A percentile compares a stretch with the other conserved stretches of the same genome.
phyloP scores from a whole-genome alignment of 2,888 invertebrate genomes.

The Charanyca ferruginea region DNA sequence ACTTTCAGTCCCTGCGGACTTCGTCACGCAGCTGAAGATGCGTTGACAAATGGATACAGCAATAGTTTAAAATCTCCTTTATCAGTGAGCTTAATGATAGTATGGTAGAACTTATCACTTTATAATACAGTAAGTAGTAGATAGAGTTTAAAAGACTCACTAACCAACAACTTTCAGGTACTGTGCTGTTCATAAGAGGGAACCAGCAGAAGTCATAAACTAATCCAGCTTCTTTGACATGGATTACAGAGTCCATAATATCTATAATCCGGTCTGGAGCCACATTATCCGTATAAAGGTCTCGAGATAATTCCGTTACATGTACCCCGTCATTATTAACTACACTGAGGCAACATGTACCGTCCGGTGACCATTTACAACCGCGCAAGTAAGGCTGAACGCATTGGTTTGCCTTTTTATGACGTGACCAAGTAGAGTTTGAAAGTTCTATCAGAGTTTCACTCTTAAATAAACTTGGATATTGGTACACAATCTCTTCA shows the following conservation, averaged over 20 bases:
- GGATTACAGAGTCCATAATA: constrained; percentile 87
- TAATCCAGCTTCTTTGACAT: constrained; percentile 94
- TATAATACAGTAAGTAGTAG: not conserved
- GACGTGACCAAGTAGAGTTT: constrained; percentile 90
- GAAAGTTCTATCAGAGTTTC: constrained; percentile 89
- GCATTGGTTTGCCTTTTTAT: constrained; percentile 74
- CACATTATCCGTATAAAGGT: constrained; percentile 92
- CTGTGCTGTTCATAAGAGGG: constrained; percentile 96
- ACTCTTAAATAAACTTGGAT: constrained; percentile 80
- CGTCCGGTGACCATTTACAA: constrained; percentile 97
- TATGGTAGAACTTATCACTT: not conserved
- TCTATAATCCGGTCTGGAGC: constrained; percentile 84
- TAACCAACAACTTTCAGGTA: constrained; percentile 96
- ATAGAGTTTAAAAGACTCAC: constrained; percentile 53
- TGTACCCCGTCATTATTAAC: constrained; percentile 96
- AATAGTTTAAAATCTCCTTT: too few relatives aligned
- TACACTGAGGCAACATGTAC: constrained; percentile 96
- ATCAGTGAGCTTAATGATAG: not conserved
- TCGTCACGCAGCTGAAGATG: too few relatives aligned
- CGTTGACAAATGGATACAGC: too few relatives aligned
- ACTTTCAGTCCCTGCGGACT: too few relatives aligned
- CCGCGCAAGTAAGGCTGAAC: constrained; percentile 94
- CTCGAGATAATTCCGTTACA: constrained; percentile 94
- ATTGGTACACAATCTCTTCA: constrained; percentile 63
- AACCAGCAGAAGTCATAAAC: constrained; percentile 98